Evolutionary conservation across 2,797 vertebrate species (phyloP).

Genomic region (Sciurus vulgaris): DNA sequence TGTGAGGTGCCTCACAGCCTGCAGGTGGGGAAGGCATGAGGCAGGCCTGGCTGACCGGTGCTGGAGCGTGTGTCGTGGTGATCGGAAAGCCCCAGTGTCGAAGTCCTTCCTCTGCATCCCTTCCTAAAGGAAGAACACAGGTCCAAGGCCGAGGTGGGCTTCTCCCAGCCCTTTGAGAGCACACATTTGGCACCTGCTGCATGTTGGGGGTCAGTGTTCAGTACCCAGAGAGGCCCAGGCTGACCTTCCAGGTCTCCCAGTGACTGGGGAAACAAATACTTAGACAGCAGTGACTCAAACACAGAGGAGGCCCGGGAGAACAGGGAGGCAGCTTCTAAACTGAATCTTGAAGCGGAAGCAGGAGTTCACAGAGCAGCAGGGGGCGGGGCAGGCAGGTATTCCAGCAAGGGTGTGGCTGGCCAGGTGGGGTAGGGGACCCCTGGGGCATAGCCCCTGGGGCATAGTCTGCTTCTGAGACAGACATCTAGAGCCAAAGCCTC

Average conservation of each 20-base stretch:
- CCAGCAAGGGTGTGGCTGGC: not conserved
- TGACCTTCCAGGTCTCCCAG: not conserved
- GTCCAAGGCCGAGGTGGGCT: not conserved
- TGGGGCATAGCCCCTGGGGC: too few species aligned
- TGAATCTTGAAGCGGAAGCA: not conserved
- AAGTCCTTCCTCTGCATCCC: not conserved
- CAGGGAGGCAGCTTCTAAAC: not conserved
- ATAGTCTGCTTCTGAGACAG: not conserved
- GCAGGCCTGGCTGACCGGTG: not conserved
- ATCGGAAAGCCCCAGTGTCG: too few species aligned
- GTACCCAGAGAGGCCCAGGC: not conserved
- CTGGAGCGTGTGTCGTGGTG: too few species aligned
- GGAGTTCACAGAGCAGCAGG: not conserved
- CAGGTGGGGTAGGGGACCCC: not conserved
- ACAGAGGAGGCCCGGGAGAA: not conserved
- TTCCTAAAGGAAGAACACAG: not conserved
- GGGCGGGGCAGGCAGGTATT: too few species aligned
- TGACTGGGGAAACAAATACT: not conserved
- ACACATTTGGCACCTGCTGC: fast-evolving
- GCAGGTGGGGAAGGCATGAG: not conserved
- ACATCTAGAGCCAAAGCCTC: not conserved
- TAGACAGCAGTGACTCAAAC: too few species aligned
- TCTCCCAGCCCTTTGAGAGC: not conserved
- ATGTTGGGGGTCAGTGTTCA: not conserved
- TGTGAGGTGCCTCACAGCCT: not conserved